A percentile compares a stretch with the other conserved stretches of the same genome.
Conservation (phyloP, 2,113 vertebrate genomes). For the Takifugu flavidus region DNA sequence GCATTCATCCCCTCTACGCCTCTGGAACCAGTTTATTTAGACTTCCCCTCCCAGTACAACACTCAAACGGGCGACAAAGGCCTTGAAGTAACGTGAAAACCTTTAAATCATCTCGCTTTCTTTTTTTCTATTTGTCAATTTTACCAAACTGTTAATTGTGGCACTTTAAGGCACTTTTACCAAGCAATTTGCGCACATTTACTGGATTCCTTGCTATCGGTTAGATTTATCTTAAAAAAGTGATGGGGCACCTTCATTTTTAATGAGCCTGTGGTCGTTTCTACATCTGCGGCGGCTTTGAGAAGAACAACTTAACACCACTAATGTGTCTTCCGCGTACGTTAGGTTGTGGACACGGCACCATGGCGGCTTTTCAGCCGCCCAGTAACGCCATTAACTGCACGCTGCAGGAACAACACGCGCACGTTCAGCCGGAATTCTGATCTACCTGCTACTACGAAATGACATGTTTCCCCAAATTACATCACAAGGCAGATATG, state of each 20-base stretch:
- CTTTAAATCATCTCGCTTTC: no score
- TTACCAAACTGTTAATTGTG: no score
- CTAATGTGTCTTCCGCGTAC: conserved; percentile 2
- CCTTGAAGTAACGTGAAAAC: no score
- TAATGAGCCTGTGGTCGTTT: conserved; percentile 25
- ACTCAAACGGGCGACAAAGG: no score
- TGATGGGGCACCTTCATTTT: conserved; percentile 26
- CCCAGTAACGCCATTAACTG: conserved; percentile 34
- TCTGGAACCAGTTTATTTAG: no score
- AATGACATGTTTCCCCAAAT: conserved; percentile 59
- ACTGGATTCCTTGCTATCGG: no score
- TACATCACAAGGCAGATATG: conserved; percentile 61
- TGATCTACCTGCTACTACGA: conserved; percentile 57
- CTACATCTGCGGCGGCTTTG: conserved; percentile 8
- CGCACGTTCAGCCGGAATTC: conserved; percentile 19
- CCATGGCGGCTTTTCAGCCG: conserved; percentile 54
- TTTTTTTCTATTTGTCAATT: no score
- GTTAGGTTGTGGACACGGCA: conserved; percentile 6
- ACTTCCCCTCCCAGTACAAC: no score
- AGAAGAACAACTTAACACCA: conserved; percentile 16
- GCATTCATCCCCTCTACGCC: no score
- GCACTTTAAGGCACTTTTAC: no score
- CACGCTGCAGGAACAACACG: conserved; percentile 39
- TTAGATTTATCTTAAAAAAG: no score
- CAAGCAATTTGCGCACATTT: no score